Evolutionary conservation across 2,113 vertebrate genomes (phyloP).

Genomic region (Symphodus melops): DNA sequence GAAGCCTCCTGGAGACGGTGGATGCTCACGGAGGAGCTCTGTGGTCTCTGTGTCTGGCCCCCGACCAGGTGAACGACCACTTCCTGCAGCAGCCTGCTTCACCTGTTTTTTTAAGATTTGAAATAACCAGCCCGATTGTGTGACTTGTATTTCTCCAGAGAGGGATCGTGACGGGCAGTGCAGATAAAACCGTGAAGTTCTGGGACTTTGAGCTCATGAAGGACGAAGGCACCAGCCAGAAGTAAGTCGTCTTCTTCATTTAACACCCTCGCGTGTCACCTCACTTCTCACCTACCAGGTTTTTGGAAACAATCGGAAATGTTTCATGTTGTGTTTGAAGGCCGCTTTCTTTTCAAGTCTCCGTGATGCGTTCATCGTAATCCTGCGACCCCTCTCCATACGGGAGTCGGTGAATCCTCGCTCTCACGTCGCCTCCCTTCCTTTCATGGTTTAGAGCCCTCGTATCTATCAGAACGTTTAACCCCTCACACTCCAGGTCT

Average conservation of each 20-base stretch:
- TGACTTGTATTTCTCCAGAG: slow-evolving; percentile 75
- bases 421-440: too few relatives aligned
- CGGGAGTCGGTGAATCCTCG: too few relatives aligned
- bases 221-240: slow-evolving; percentile 84
- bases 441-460: too few relatives aligned
- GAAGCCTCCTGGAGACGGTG: slow-evolving; percentile 86
- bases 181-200: slow-evolving; percentile 96
- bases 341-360: too few relatives aligned
- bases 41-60: slow-evolving; percentile 92
- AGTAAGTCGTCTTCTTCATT: slow-evolving; percentile 77
- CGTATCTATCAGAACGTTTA: too few relatives aligned
- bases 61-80: slow-evolving; percentile 92
- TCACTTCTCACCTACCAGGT: too few relatives aligned
- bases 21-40: slow-evolving; percentile 88
- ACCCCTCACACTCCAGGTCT: too few relatives aligned
- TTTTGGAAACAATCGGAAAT: too few relatives aligned
- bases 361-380: too few relatives aligned
- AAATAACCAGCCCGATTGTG: not conserved
- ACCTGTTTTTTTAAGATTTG: not conserved
- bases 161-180: slow-evolving; percentile 93
- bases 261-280: too few relatives aligned
- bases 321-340: too few relatives aligned
- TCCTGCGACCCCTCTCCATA: too few relatives aligned
- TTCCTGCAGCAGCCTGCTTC: not conserved
- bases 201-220: slow-evolving; percentile 98